A percentile compares a stretch with the other conserved stretches of the same genome.
Evolutionary conservation across 2,888 invertebrate genomes (phyloP).

Genomic region (Bedellia somnulentella): DNA sequence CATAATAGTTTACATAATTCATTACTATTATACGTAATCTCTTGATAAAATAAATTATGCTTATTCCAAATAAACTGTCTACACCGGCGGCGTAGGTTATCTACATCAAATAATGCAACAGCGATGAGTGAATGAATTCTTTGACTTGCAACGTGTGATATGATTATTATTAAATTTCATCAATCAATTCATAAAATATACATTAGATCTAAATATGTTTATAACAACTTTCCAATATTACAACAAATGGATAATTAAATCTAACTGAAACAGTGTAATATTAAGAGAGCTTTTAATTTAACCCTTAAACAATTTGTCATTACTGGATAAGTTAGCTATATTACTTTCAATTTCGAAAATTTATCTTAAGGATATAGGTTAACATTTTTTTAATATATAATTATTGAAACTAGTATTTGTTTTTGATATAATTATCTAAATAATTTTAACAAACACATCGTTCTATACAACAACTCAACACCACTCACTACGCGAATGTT

Average conservation of each 20-base stretch:
- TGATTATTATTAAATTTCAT: constrained; percentile 39
- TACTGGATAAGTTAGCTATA: too few species aligned
- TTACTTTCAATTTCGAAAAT: too few species aligned
- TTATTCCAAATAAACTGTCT: constrained; percentile 18
- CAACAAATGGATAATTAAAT: too few species aligned
- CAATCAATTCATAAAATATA: constrained; percentile 22
- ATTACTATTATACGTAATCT: constrained; percentile 38
- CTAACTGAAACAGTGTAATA: too few species aligned
- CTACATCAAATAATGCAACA: constrained; percentile 18
- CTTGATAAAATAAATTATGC: constrained; percentile 35
- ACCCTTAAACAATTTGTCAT: too few species aligned
- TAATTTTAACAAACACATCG: constrained; percentile 24
- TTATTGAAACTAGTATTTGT: constrained; percentile 16
- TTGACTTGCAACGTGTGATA: constrained; percentile 66
- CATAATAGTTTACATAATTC: constrained; percentile 55
- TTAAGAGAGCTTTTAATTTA: too few species aligned
- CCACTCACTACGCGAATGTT: too few species aligned
- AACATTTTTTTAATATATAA: constrained; percentile 16
- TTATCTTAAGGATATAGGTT: constrained; percentile 3
- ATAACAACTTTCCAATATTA: constrained; percentile 16
- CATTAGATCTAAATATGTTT: constrained; percentile 19
- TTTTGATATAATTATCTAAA: too few species aligned
- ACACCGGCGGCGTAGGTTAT: constrained; percentile 24
- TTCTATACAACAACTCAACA: constrained; percentile 31
- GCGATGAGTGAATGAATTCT: constrained; percentile 29